Conservation (phyloP, 2,113 vertebrate genomes). For the Lasiurus cinereus region DNA sequence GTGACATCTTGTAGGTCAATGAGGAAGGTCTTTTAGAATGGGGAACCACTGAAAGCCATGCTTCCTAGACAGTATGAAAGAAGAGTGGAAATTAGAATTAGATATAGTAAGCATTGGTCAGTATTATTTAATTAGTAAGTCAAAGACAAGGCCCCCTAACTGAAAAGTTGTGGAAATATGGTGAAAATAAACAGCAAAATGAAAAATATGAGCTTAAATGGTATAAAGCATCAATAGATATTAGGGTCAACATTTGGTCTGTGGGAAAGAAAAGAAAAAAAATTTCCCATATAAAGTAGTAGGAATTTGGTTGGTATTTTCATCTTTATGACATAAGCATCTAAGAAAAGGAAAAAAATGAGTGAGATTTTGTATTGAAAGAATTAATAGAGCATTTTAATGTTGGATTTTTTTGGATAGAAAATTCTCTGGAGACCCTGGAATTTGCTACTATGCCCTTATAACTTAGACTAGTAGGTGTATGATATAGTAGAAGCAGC, state of each 20-base stretch:
- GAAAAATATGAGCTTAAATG: constrained; percentile 13
- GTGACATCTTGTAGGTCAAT: background rate
- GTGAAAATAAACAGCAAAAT: constrained; percentile 15
- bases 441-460: background rate
- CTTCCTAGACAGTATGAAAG: background rate
- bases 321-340: constrained; percentile 29
- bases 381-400: constrained; percentile 20
- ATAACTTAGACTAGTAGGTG: background rate
- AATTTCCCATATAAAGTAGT: background rate
- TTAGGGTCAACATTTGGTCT: constrained; percentile 26
- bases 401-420: background rate
- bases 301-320: background rate
- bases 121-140: constrained; percentile 49
- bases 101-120: background rate
- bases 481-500: background rate
- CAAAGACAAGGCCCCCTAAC: background rate
- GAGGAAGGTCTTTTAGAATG: background rate
- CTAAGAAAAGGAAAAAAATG: constrained; percentile 31
- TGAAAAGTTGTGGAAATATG: background rate
- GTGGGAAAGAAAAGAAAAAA: constrained; percentile 31
- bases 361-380: background rate
- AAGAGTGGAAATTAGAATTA: constrained; percentile 18
- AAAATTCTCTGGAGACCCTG: constrained; percentile 13
- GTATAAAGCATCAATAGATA: background rate
- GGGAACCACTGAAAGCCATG: background rate